phyloP scores from a whole-genome alignment of 35 echinoderm and acorn worm genomes.

The Apostichopus californicus region DNA sequence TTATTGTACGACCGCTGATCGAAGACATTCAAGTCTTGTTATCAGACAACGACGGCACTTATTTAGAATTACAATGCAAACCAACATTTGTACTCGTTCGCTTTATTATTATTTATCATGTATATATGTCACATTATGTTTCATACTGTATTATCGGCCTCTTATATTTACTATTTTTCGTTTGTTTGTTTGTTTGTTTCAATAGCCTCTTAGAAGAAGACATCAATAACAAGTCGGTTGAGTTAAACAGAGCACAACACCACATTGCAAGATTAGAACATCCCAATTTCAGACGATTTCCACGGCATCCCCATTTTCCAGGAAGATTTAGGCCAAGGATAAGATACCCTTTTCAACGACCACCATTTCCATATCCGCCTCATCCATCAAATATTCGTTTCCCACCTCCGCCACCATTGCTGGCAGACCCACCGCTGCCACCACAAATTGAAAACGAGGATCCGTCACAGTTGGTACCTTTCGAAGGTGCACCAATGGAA shows the following conservation, averaged over 20 bases:
- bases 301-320: conserved; percentile 28
- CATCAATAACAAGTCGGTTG: background rate
- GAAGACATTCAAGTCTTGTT: too few relatives aligned
- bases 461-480: background rate
- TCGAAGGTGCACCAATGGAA: background rate
- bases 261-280: conserved; percentile 36
- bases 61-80: too few relatives aligned
- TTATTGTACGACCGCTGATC: too few relatives aligned
- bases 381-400: background rate
- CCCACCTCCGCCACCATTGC: background rate
- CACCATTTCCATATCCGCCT: conserved; percentile 12
- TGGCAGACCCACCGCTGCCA: background rate
- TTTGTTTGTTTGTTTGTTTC: too few relatives aligned
- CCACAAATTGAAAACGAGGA: background rate
- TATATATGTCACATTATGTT: too few relatives aligned
- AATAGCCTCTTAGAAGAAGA: conserved; percentile 28
- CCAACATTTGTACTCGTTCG: too few relatives aligned
- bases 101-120: too few relatives aligned
- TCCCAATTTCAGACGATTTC: conserved; percentile 20
- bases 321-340: conserved; percentile 30
- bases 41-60: too few relatives aligned
- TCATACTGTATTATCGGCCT: too few relatives aligned
- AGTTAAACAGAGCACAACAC: conserved; percentile 19
- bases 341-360: conserved; percentile 30
- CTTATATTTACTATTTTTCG: too few relatives aligned